Evolutionary conservation across 2,113 vertebrate genomes (phyloP), one percentile per base, ranked within the genome.

Genomic region (Takifugu bimaculatus): DNA sequence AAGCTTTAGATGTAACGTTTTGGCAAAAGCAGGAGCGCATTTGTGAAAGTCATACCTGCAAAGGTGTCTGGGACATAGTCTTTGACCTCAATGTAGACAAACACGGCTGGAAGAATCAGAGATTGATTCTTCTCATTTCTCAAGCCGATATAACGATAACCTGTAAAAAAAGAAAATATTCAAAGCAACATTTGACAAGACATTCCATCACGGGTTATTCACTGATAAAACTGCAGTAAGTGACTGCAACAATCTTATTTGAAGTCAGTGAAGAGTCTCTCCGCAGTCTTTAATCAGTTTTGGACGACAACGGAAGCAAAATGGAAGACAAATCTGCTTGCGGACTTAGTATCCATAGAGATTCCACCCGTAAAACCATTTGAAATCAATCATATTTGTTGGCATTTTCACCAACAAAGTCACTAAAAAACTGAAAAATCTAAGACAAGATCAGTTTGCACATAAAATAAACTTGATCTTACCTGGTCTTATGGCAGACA

Each of bases 61-160:
- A 95, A 98, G 0, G 96, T 98, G 65, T 99, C 97, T 2, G 97
- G 96, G 12, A 99, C 97, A 0, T 99, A 99, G 70, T 98, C 96
- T 79, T 98, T 99, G 65, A 98, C 96, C 58, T 94, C 95, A 26
- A 97, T 96, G 90, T 95, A 95, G 68, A 97, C 93, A 67, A 99
- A 99, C 72, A 99, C 87, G 60, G 95, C 93, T 6, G 96, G 94
- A 5, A 98, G 84, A 52, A 88, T 94, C 75, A 99, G 88, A n/a
- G 93, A 87, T 69, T 95, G 94, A 72, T 98, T 97, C 70, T 93
- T 96, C 83, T 99, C 97, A 44, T 96, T 99, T 77, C 95, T 92
- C 75, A 99, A 74, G 69, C 93, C 94, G 69, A 99, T 93, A 79
- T 99, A 98, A 81, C 95, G 96, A 76, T 97, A 98, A 60, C 97